Evolutionary conservation across 2,888 invertebrate genomes (phyloP).

Genomic region (Pherbina coryleti): DNA sequence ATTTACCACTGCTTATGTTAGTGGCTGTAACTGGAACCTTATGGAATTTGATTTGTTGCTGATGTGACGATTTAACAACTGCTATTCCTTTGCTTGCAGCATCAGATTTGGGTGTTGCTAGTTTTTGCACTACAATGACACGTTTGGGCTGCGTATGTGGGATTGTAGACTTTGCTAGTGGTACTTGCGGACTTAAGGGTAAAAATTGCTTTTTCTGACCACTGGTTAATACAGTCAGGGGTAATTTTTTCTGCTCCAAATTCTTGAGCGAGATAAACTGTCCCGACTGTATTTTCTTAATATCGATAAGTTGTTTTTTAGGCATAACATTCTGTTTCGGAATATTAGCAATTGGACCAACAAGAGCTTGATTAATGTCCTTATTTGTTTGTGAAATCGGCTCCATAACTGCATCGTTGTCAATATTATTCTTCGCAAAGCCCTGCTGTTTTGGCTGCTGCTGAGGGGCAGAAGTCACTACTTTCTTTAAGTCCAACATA

Average conservation of each 20-base stretch:
- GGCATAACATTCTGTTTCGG: neutral
- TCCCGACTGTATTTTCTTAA: constrained; percentile 49
- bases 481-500: constrained; percentile 49
- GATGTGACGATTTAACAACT: constrained; percentile 45
- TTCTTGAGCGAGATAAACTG: constrained; percentile 49
- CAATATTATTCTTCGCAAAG: constrained; percentile 1
- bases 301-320: constrained; percentile 43
- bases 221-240: constrained; percentile 34
- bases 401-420: neutral
- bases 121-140: constrained; percentile 39
- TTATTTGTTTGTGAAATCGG: constrained; percentile 5
- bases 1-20: neutral
- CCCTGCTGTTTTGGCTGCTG: neutral
- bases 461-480: neutral
- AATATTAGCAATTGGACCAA: constrained; percentile 1
- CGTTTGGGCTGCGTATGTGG: constrained; percentile 37
- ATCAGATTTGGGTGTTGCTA: constrained; percentile 24
- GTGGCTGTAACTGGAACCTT: constrained; percentile 47
- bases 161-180: neutral
- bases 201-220: constrained; percentile 33
- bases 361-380: neutral
- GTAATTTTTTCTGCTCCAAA: constrained; percentile 29
- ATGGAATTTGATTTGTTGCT: constrained; percentile 54
- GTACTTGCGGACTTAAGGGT: neutral
- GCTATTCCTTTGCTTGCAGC: constrained; percentile 39